Percentiles rank a stretch among this genome's conserved stretches.
Conservation (phyloP, 2,888 invertebrate genomes). For the Synergus japonicus region DNA sequence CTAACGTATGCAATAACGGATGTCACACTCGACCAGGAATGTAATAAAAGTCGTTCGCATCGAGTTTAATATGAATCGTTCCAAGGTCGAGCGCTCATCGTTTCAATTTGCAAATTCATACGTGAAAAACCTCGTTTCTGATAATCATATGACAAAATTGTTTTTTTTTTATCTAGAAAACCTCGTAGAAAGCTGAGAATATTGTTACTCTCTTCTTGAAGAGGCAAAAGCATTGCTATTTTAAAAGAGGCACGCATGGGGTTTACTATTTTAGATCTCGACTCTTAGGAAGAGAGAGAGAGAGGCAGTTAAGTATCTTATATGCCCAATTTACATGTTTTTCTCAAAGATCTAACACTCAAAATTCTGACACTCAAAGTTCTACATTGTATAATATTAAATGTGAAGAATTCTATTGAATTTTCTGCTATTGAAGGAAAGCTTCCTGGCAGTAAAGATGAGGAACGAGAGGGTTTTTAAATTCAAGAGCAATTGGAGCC, state of each 20-base stretch:
- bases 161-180: neutral
- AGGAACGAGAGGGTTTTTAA: neutral
- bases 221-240: constrained; percentile 23
- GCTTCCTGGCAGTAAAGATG: neutral
- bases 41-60: constrained; percentile 62
- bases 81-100: constrained; percentile 57
- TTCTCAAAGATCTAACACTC: neutral
- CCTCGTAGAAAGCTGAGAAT: neutral
- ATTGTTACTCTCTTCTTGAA: constrained; percentile 7
- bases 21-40: constrained; percentile 62
- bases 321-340: neutral
- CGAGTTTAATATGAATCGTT: constrained; percentile 55
- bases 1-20: constrained; percentile 61
- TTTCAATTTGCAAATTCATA: constrained; percentile 46
- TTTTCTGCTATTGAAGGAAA: neutral
- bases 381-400: neutral
- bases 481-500: constrained; percentile 3
- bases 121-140: neutral
- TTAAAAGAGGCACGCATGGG: constrained; percentile 15
- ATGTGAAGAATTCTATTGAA: neutral
- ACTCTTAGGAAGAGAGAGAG: constrained; percentile 22
- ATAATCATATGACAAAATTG: neutral
- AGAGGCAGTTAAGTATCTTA: neutral
- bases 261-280: constrained; percentile 30
- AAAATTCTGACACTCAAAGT: no score